Percentiles rank a stretch among this genome's conserved stretches.
These are phyloP conservation scores for Calyptommatus sinebrachiatus DNA, from an alignment of 2,113 vertebrate species.

Conservation along the genomic window DNA sequence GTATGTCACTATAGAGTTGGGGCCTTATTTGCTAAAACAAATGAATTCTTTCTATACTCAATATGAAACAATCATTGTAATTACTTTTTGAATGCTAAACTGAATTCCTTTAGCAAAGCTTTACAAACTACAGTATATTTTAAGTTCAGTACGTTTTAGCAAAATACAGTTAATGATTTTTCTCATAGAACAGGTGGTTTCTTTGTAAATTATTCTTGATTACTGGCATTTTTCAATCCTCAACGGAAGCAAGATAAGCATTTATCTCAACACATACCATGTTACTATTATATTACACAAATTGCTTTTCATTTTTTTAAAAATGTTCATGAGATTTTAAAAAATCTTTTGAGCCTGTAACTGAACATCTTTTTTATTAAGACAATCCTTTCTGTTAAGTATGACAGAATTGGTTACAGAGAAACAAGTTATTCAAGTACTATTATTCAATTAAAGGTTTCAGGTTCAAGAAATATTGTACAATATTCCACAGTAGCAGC, in stretches of 20 bases:
- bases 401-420: constrained; percentile 76
- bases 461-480: constrained; percentile 78
- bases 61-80: too few relatives aligned
- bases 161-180: neutral
- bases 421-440: constrained; percentile 80
- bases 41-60: too few relatives aligned
- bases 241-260: neutral
- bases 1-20: too few relatives aligned
- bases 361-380: constrained; percentile 75
- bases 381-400: constrained; percentile 67
- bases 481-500: constrained; percentile 74
- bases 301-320: neutral
- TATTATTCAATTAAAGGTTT: constrained; percentile 77
- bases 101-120: neutral
- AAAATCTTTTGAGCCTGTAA: constrained; percentile 69
- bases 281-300: neutral
- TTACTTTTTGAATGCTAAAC: neutral
- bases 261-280: neutral
- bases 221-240: neutral
- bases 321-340: constrained; percentile 58
- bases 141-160: neutral
- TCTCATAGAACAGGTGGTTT: neutral
- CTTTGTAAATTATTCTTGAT: neutral
- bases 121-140: neutral
- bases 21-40: too few relatives aligned